Evolutionary conservation across 2,888 invertebrate genomes (phyloP).

Genomic region (Gnatocerus cornutus): DNA sequence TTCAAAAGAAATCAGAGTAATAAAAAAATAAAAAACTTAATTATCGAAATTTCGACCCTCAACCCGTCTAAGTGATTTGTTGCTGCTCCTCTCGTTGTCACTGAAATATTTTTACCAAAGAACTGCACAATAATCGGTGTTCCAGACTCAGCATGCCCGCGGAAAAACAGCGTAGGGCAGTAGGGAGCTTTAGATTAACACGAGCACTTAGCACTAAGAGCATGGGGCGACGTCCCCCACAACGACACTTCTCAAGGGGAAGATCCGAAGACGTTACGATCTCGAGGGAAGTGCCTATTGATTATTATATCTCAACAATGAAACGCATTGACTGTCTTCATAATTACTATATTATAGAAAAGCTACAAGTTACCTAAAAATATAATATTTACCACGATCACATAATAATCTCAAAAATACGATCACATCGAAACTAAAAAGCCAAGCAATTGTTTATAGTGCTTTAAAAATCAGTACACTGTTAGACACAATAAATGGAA

Average conservation of each 20-base stretch:
- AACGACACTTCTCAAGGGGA: slow-evolving; percentile 51
- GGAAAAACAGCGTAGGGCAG: slow-evolving; percentile 63
- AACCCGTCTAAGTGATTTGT: background rate
- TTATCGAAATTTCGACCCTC: too few species aligned
- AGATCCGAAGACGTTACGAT: slow-evolving; percentile 19
- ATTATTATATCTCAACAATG: slow-evolving; percentile 35
- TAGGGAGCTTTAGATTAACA: slow-evolving; percentile 63
- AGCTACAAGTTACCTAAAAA: slow-evolving; percentile 41
- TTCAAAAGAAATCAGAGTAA: too few species aligned
- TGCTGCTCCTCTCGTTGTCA: background rate
- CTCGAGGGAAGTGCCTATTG: slow-evolving; percentile 42
- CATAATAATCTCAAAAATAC: slow-evolving; percentile 38
- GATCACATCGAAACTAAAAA: slow-evolving; percentile 38
- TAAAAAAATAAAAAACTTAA: too few species aligned
- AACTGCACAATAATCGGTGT: slow-evolving; percentile 45
- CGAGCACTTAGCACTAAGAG: slow-evolving; percentile 69
- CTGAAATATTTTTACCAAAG: slow-evolving; percentile 1
- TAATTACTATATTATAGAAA: slow-evolving; percentile 38
- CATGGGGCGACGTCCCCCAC: slow-evolving; percentile 56
- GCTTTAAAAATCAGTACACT: slow-evolving; percentile 32
- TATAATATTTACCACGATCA: slow-evolving; percentile 37
- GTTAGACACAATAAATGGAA: slow-evolving; percentile 29
- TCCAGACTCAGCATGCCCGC: slow-evolving; percentile 56
- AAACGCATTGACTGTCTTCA: slow-evolving; percentile 17
- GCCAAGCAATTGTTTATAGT: slow-evolving; percentile 17